Evolutionary conservation across 2,113 vertebrate species (phyloP), one percentile per base, ranked within the genome.

Genomic region (Thalassarche chlororhynchos): DNA sequence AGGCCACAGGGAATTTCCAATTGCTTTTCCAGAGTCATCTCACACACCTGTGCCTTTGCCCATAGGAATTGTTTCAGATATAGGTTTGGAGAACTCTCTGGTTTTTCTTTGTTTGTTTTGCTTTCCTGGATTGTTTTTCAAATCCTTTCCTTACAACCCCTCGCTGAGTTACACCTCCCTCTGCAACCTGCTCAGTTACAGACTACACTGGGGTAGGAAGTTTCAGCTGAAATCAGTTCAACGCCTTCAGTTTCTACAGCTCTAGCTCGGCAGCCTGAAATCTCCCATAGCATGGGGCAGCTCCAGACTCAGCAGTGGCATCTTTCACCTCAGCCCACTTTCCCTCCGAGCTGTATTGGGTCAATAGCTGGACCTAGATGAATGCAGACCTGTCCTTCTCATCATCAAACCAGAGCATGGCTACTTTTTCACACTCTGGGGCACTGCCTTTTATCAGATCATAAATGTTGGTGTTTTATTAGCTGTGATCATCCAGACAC

Each of bases 21-120:
- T 97, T 96, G 78, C 83, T 97, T 97, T 98, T 95, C 79, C 49
- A 61, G 78, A 78, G 68, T 83, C 92, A 76, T 89, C 89, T 95
- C 79, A 82, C 66, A 95, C 36, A 96, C 69, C 71, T 89, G 76
- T 89, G 74, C 20, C 89, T 93, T 92, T 90, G 75, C 86, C 79
- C 54, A 44, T 19, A 95, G 87, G 69, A 96, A 96, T 92, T 28
- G 71, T 47, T 93, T 86, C 90, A 96, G 81, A 93, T 87, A 44
- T 5, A 75, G 44, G 15, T 85, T 97, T 93, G 62, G 49, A 95
- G 76, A 90, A 87, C 40, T 89, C 38, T 55, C 42, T 80, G 46
- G 3, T 38, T 51, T 84, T 95, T 79, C 49, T 86, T 86, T 75
- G 18, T 94, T 81, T 75, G 32, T 93, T 95, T 96, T 93, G 14